Conservation (phyloP, 2,888 invertebrate species). For the Hetaerina titia region DNA sequence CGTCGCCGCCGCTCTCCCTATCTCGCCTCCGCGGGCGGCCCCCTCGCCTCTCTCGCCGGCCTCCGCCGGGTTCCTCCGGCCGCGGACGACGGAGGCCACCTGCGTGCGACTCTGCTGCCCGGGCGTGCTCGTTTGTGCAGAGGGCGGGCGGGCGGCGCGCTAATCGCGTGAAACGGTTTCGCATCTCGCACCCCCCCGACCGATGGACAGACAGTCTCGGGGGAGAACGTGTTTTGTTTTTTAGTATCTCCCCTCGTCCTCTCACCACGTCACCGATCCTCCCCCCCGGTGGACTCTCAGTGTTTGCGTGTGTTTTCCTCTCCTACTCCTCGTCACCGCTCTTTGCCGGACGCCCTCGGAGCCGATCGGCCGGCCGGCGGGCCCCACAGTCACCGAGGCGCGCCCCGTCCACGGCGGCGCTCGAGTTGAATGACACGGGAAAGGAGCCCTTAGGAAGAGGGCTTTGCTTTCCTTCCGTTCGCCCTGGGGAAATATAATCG, state of each 20-base stretch:
- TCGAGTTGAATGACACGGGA: not conserved
- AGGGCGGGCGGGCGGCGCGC: not conserved
- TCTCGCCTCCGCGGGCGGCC: too few species aligned
- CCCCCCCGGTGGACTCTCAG: not conserved
- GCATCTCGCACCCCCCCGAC: slow-evolving; percentile 11
- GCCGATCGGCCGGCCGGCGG: not conserved
- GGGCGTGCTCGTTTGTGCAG: not conserved
- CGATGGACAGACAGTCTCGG: not conserved
- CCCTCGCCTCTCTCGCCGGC: not conserved
- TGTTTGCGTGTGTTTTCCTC: not conserved
- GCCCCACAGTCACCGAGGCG: not conserved
- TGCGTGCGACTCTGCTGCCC: not conserved
- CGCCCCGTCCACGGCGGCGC: not conserved
- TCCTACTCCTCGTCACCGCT: not conserved
- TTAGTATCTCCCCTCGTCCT: not conserved
- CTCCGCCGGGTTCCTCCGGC: not conserved
- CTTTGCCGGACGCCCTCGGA: not conserved
- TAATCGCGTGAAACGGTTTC: slow-evolving; percentile 52
- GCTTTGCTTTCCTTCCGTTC: not conserved
- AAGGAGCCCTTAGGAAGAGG: not conserved
- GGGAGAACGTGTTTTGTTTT: slow-evolving; percentile 6
- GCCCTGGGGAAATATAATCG: not conserved
- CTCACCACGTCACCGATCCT: not conserved
- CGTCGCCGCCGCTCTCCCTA: not conserved
- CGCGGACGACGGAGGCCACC: not conserved